These are phyloP conservation scores for Panthera tigris DNA, from an alignment of 2,113 vertebrate genomes.

Conservation along the genomic window DNA sequence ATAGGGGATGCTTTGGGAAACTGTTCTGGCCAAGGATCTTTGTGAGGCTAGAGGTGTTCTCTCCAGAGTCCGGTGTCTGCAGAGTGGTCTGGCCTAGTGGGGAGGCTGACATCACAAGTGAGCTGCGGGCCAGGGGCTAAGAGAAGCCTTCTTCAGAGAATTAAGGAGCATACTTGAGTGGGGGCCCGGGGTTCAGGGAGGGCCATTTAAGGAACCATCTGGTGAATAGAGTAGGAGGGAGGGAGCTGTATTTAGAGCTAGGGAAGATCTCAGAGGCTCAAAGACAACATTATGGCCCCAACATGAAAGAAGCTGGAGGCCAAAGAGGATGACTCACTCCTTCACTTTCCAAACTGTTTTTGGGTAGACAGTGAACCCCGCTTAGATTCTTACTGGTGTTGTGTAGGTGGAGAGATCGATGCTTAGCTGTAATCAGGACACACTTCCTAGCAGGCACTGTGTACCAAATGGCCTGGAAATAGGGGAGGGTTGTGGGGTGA, in stretches of 20 bases:
- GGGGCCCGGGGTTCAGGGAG: background rate
- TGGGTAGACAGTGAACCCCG: background rate
- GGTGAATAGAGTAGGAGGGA: background rate
- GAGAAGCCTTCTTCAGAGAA: background rate
- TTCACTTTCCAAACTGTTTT: constrained; percentile 10
- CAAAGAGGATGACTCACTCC: background rate
- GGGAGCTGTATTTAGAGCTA: background rate
- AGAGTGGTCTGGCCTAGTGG: background rate
- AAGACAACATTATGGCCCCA: background rate
- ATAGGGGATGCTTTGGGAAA: background rate
- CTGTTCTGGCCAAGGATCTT: background rate
- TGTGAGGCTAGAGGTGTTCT: background rate
- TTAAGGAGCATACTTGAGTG: background rate
- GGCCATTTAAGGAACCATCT: background rate
- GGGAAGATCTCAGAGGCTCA: background rate
- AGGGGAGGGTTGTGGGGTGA: background rate
- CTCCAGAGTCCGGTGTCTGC: background rate
- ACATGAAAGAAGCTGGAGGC: background rate
- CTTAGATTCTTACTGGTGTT: background rate
- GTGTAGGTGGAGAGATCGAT: constrained; percentile 17
- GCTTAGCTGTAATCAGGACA: background rate
- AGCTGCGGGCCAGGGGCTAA: background rate
- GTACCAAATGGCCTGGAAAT: background rate
- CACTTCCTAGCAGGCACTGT: background rate
- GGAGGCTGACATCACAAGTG: background rate